Conservation (phyloP, 2,113 vertebrate species). For the Gymnocephalus cernua region DNA sequence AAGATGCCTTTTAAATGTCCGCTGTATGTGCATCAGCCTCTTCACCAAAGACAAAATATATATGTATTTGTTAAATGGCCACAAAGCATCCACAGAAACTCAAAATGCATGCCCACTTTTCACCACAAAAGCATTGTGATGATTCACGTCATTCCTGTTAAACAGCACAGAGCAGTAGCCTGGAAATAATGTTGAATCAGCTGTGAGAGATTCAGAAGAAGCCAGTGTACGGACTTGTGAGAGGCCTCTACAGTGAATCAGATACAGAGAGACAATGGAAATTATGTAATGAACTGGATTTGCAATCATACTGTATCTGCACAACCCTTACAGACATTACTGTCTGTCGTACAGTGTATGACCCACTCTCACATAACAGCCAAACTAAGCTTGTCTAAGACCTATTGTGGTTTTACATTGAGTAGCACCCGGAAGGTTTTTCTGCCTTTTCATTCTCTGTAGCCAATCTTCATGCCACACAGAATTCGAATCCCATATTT, state of each 20-base stretch:
- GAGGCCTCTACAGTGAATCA: not conserved
- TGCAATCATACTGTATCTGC: constrained; percentile 7
- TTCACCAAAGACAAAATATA: not conserved
- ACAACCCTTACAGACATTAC: not conserved
- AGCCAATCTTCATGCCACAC: constrained; percentile 11
- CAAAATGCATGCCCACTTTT: not conserved
- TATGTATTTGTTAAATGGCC: not conserved
- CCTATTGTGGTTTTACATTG: constrained; percentile 1
- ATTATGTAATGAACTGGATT: constrained; percentile 36
- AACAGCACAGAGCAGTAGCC: constrained; percentile 5
- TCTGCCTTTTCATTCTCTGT: not conserved
- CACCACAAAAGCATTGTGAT: not conserved
- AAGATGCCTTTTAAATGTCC: constrained; percentile 55
- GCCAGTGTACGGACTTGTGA: constrained; percentile 4
- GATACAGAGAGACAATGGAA: constrained; percentile 33
- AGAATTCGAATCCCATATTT: not conserved
- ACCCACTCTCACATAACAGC: not conserved
- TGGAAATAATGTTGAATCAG: constrained; percentile 35
- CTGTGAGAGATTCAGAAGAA: constrained; percentile 21
- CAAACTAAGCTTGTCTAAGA: constrained; percentile 13
- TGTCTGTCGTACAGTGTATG: not conserved
- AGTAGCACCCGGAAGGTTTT: not conserved
- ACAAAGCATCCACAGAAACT: constrained; percentile 3
- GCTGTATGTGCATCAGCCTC: not conserved
- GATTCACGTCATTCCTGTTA: constrained; percentile 10